Evolutionary conservation across 2,888 invertebrate species (phyloP).

Genomic region (Trissonchulus sp.): DNA sequence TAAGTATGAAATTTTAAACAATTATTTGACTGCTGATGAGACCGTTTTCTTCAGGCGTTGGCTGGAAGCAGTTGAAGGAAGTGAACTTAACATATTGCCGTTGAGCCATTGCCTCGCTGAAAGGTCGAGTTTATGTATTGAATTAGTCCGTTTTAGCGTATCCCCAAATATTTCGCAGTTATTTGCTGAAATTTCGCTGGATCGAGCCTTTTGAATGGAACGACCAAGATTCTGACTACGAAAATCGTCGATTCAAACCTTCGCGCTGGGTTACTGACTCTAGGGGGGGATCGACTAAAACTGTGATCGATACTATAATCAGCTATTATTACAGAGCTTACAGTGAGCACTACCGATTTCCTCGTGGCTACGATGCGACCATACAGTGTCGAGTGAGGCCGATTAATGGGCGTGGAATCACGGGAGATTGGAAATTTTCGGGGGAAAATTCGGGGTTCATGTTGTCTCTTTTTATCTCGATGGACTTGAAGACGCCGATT

Average conservation of each 20-base stretch:
- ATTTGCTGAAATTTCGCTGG: not conserved
- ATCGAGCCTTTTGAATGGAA: not conserved
- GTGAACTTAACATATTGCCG: no score
- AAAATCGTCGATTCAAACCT: not conserved
- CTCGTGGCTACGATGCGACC: not conserved
- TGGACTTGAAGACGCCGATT: not conserved
- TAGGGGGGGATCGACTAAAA: not conserved
- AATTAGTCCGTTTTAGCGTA: no score
- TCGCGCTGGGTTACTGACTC: not conserved
- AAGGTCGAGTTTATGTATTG: not conserved
- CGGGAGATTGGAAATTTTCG: not conserved
- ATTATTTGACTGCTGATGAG: no score
- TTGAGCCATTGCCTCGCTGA: not conserved
- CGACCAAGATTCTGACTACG: not conserved
- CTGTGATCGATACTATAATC: not conserved
- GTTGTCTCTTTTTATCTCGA: not conserved
- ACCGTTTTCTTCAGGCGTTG: no score
- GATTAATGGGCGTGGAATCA: not conserved
- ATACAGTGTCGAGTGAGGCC: not conserved
- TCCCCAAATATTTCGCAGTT: not conserved
- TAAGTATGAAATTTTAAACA: no score
- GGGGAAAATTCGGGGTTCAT: not conserved
- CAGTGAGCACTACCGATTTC: not conserved
- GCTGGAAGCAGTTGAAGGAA: no score
- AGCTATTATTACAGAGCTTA: not conserved